Evolutionary conservation across 2,797 vertebrate genomes (phyloP).

Genomic region (Crocidura indochinensis): DNA sequence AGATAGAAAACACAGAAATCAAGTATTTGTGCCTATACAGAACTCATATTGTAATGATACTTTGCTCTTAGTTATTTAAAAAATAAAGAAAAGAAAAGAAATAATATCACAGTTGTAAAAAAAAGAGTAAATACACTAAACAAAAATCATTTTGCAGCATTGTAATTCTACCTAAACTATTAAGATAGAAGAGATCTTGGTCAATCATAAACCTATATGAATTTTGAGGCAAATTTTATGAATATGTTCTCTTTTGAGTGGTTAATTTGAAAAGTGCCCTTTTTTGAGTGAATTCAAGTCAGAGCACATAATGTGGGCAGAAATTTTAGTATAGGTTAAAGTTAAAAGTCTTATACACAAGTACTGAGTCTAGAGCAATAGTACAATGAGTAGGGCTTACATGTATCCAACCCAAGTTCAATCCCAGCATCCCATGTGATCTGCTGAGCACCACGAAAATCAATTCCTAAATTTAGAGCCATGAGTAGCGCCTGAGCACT

Average conservation of each 20-base stretch:
- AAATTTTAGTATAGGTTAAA: not conserved
- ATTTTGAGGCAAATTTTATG: not conserved
- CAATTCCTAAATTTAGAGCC: too few relatives aligned
- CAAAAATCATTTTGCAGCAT: not conserved
- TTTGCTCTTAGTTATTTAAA: slow-evolving; percentile 6
- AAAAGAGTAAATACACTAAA: not conserved
- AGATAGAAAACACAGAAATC: not conserved
- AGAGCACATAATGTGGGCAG: not conserved
- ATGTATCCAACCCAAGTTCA: too few relatives aligned
- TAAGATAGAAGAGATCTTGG: not conserved
- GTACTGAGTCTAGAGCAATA: too few relatives aligned
- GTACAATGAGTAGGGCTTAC: too few relatives aligned
- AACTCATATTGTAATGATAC: not conserved
- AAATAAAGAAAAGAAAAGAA: too few relatives aligned
- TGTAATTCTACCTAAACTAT: slow-evolving; percentile 18
- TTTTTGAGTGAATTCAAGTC: not conserved
- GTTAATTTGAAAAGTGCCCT: not conserved
- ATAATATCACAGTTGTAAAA: too few relatives aligned
- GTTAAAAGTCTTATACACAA: not conserved
- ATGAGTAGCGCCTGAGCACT: too few relatives aligned
- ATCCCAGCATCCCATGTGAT: too few relatives aligned
- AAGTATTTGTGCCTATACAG: not conserved
- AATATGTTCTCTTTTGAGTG: slow-evolving; percentile 20
- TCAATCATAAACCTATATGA: not conserved
- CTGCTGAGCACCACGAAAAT: too few relatives aligned